phyloP scores from a whole-genome alignment of 1,140 invertebrate species.

The Penaeus indicus region DNA sequence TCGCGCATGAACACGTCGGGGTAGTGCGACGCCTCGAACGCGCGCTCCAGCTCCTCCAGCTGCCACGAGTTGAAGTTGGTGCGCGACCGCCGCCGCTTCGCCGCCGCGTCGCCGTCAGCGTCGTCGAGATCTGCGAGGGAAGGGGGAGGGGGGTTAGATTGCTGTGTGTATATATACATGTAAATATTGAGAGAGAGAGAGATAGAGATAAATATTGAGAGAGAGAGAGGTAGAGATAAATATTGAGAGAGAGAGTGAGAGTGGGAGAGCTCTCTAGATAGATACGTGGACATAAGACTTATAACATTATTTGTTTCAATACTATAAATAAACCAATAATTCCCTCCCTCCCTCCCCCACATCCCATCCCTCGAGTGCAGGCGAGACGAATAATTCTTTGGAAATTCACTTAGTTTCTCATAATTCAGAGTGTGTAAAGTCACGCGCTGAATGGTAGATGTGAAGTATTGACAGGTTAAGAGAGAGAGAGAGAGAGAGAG shows the following conservation, averaged over 20 bases:
- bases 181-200: not conserved
- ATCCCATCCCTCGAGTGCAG: no score
- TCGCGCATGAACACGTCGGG: conserved; percentile 99
- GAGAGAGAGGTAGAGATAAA: not conserved
- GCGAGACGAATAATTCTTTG: no score
- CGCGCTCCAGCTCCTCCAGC: conserved; percentile 96
- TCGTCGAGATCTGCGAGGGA: conserved; percentile 29
- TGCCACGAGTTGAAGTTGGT: conserved; percentile 99
- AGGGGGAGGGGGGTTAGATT: no score
- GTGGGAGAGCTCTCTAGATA: not conserved
- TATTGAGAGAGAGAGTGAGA: not conserved
- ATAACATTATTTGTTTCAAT: no score
- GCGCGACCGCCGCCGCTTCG: conserved; percentile 84
- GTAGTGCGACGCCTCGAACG: conserved; percentile 97
- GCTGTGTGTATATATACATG: not conserved
- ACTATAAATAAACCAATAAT: no score
- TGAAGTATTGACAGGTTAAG: no score
- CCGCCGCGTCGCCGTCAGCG: conserved; percentile 75
- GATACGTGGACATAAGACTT: not conserved
- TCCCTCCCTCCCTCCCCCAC: no score
- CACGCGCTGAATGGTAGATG: no score
- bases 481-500: no score
- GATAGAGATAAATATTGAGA: not conserved
- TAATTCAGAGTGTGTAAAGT: no score
- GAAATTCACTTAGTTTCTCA: no score